Base-by-base conservation (phyloP, 2,888 invertebrate species). In the Dinocampus coccinellae region DNA sequence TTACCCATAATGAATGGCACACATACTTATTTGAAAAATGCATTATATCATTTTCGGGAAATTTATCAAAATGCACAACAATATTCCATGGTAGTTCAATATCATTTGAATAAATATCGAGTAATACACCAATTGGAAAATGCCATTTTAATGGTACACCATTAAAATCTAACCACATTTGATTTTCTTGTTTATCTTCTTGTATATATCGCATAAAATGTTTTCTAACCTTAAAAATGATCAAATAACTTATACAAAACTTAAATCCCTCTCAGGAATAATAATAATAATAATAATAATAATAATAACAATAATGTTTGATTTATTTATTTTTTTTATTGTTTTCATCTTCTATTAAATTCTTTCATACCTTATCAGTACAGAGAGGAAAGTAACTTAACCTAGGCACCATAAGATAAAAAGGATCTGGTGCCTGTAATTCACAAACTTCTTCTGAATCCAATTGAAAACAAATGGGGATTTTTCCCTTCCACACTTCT, bases 121-220 rank as follows among this genome's bases (percentile, higher is more conserved):
- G 96, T n/a, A 99, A 89, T 29, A 99, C 95, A 81, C 90, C 90
- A 80, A 94, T 94, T 4, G 94, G 94, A 85, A 92, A 92, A 80
- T 95, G 94, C 94, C 97, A 96, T 88, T 97, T 97, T 20, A 98
- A 88, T 1, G 98, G 96, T 76, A 93, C 93, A 1, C 97, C 96
- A 88, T 97, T 95, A 83, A 92, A 97, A 83, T 97, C 97, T 70
- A 98, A 89, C 98, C 98, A 98, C 91, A 98, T 94, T 88, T 97
- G 97, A 79, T 92, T 93, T 77, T 95, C 94, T 72, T 93, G 92
- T 84, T 93, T 93, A 70, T 86, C 84, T 85, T 92, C 93, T 34
- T 94, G 92, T 81, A 97, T 92, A 83, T 92, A 95, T 71, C 94
- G 92, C 70, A 93, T 89, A 84, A 98, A 97, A 88, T 98, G 96